Evolutionary conservation across 1,140 invertebrate species (phyloP), one percentile per base, ranked within the genome.

Genomic region (Magallana gigas): DNA sequence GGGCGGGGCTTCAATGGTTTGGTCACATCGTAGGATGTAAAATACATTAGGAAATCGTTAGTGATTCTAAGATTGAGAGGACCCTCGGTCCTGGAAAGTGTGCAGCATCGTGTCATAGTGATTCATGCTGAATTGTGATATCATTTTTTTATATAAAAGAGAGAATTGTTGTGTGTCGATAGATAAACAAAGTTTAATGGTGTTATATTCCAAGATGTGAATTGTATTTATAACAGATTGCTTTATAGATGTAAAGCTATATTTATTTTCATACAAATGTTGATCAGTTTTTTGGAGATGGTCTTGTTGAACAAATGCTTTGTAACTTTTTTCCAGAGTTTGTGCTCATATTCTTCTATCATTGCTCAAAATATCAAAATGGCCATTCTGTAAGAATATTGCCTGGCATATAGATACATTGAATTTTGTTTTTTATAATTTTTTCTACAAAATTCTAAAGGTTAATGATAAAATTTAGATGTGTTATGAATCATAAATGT

Each of bases 211-310:
- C 68, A 4, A 29, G 36, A 76, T 23, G 9, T 76, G 29, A 76
- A 12, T 12, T 36, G 23, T 76, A 76, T 76, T 76, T 23, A 76
- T 18, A 48, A 76, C 23, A 76, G 68, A 23, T 29, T 76, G 68
- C 68, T 76, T 76, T 76, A 76, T 76, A 76, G 23, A 29, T 36
- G 68, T 23, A 76, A 36, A 76, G 12, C 23, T 76, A 29, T 76
- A 76, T 76, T 76, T 76, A 76, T 76, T 76, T 76, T 76, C 18
- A 29, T 76, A 76, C 36, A 76, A 12, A 76, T 29, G 23, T 76
- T 29, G 23, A 76, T 29, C 18, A 18, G 29, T 76, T 23, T 23
- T 36, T 36, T 76, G 68, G 68, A 29, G 18, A 76, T 7, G 68
- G 68, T 76, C 12, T 29, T 76, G 36, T 18, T 76, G 29, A 8